Conservation (phyloP, 2,113 vertebrate genomes). For the Colossoma macropomum region DNA sequence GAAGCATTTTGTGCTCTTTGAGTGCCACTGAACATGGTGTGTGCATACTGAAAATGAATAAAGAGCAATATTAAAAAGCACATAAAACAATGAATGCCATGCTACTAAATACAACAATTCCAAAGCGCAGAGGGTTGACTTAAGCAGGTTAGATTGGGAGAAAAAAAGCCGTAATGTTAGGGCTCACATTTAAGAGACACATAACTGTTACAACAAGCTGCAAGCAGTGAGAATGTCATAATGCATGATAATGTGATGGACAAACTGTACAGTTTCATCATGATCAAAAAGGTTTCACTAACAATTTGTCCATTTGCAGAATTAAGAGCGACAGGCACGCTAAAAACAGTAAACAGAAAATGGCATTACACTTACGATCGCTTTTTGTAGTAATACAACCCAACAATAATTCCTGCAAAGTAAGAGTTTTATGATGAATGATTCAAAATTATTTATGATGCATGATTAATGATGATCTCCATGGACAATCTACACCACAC, state of each 20-base stretch:
- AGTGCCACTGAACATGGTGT: background rate
- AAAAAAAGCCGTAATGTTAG: background rate
- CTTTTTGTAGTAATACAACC: background rate
- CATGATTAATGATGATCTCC: too few relatives aligned
- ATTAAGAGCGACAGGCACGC: background rate
- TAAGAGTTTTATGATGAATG: background rate
- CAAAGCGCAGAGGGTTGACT: background rate
- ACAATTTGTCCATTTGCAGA: background rate
- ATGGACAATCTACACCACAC: too few relatives aligned
- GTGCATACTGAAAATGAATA: background rate
- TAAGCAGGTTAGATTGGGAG: background rate
- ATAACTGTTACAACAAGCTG: background rate
- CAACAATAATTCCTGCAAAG: background rate
- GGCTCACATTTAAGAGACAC: background rate
- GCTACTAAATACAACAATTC: background rate
- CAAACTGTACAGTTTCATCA: background rate
- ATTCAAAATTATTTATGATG: background rate
- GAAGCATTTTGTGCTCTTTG: background rate
- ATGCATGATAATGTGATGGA: background rate
- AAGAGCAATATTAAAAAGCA: background rate
- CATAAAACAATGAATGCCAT: background rate
- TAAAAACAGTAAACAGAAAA: background rate
- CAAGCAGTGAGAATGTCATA: background rate
- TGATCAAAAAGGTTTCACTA: background rate
- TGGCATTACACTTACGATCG: conserved; percentile 23